Evolutionary conservation across 2,888 invertebrate genomes (phyloP), one percentile per base, ranked within the genome.

Genomic region (Coelogynopora nodosa): DNA sequence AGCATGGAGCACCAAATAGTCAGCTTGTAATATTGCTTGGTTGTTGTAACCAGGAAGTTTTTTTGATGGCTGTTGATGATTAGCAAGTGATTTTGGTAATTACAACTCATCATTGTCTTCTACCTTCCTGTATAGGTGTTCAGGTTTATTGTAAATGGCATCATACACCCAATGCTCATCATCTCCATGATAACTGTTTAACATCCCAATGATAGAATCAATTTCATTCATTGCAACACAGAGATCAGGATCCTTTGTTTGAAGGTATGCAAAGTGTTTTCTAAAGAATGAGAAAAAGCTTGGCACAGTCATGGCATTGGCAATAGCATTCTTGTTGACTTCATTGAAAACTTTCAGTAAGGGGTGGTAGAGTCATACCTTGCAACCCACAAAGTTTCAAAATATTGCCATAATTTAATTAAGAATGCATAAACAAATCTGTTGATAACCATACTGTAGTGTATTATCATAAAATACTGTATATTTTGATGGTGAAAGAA

Each of bases 231-330:
- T 74, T 26, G 74, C 74, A 23, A 74, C 74, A 74, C 74, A 74
- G 74, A 74, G 74, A 74, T 74, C 74, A 74, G 23, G 74, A 74
- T 74, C 74, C 74, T 74, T 74, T 74, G 74, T 74, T 74, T 74
- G 74, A 74, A 74, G 74, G 74, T 74, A 74, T 74, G 74, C 10
- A 74, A 74, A 74, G 74, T 74, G 74, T 74, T 74, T 13, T 74
- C 74, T 74, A 26, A 74, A 74, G 74, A 74, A 74, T 74, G 74
- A 74, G 74, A 74, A 26, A 74, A 74, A 13, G 74, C 23, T 74
- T 74, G 74, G 23, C 74, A 23, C 27, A 74, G 74, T 23, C 74
- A 74, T 74, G 74, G 74, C 74, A 74, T 74, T 13, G 49, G 74
- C 5, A 74, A 74, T 74, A 74, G 23, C 74, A 74, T 74, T 10